Conservation (phyloP, 2,113 vertebrate species). For the Pungitius pungitius region DNA sequence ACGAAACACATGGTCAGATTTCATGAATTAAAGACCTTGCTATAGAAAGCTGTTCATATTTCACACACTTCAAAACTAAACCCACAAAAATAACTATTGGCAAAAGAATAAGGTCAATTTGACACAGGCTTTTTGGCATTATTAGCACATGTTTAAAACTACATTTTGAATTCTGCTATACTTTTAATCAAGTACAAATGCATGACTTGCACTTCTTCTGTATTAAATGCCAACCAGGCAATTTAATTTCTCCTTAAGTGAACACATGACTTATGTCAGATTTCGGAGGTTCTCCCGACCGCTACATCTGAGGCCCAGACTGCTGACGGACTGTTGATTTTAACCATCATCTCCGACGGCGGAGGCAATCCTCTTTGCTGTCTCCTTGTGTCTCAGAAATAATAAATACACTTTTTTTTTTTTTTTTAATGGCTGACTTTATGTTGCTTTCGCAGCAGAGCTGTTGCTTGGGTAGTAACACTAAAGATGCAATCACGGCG, state of each 20-base stretch:
- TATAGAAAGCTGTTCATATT: not conserved
- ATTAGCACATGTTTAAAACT: not conserved
- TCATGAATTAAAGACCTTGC: not conserved
- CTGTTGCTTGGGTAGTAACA: slow-evolving; percentile 74
- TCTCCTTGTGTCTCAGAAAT: slow-evolving; percentile 73
- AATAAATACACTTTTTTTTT: slow-evolving; percentile 81
- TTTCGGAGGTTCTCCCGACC: not conserved
- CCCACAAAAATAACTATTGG: not conserved
- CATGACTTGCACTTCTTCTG: too few species aligned
- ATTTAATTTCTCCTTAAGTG: slow-evolving; percentile 1
- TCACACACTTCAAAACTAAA: not conserved
- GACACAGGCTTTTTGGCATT: not conserved
- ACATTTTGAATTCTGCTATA: not conserved
- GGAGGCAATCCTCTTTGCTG: slow-evolving; percentile 73
- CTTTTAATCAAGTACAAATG: too few species aligned
- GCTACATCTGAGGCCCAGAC: slow-evolving; percentile 3
- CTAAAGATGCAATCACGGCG: slow-evolving; percentile 81
- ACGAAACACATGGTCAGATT: not conserved
- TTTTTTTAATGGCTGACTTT: slow-evolving; percentile 81
- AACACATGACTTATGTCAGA: not conserved
- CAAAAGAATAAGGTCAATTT: not conserved
- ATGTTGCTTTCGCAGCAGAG: slow-evolving; percentile 76
- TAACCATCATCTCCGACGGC: slow-evolving; percentile 56
- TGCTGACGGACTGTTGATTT: slow-evolving; percentile 61
- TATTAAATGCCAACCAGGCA: not conserved